Conservation (phyloP, 37 sponge, comb jelly and placozoan genomes). For the Cliona cf. orientalis region DNA sequence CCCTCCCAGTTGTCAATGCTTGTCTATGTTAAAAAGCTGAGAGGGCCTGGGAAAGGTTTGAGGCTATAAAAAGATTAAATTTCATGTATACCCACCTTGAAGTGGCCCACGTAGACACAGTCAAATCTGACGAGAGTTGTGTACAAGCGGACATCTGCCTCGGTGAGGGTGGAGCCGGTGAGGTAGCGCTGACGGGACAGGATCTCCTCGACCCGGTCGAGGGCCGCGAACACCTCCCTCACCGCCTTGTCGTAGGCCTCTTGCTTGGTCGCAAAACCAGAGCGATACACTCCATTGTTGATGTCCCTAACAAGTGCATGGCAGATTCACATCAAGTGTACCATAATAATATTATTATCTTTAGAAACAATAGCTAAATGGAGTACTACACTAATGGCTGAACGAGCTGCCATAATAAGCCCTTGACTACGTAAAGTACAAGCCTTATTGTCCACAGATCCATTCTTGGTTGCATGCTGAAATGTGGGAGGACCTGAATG, state of each 20-base stretch:
- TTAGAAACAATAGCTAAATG: too few relatives aligned
- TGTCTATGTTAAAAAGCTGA: too few relatives aligned
- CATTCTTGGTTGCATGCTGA: too few relatives aligned
- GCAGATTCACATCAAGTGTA: too few relatives aligned
- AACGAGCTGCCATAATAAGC: too few relatives aligned
- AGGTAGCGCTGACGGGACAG: slow-evolving; percentile 81
- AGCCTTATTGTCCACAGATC: too few relatives aligned
- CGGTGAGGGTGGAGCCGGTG: slow-evolving; percentile 81
- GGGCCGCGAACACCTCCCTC: slow-evolving; percentile 78
- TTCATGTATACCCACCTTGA: slow-evolving; percentile 60
- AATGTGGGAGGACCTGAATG: not conserved
- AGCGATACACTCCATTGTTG: slow-evolving; percentile 91
- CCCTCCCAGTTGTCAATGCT: too few relatives aligned
- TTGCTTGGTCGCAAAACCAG: slow-evolving; percentile 93
- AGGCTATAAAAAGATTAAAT: not conserved
- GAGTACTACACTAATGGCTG: too few relatives aligned
- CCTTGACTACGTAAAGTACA: too few relatives aligned
- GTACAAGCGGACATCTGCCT: slow-evolving; percentile 92
- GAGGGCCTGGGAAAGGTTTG: too few relatives aligned
- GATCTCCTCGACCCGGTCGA: slow-evolving; percentile 85
- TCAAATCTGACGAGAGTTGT: slow-evolving; percentile 93
- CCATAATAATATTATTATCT: too few relatives aligned
- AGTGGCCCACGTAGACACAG: slow-evolving; percentile 89
- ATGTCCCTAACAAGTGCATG: slow-evolving; percentile 76
- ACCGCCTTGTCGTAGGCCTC: slow-evolving; percentile 88